A percentile compares a stretch with the other conserved stretches of the same genome.
phyloP scores from a whole-genome alignment of 1,140 invertebrate genomes.

The Drosophila guanche region DNA sequence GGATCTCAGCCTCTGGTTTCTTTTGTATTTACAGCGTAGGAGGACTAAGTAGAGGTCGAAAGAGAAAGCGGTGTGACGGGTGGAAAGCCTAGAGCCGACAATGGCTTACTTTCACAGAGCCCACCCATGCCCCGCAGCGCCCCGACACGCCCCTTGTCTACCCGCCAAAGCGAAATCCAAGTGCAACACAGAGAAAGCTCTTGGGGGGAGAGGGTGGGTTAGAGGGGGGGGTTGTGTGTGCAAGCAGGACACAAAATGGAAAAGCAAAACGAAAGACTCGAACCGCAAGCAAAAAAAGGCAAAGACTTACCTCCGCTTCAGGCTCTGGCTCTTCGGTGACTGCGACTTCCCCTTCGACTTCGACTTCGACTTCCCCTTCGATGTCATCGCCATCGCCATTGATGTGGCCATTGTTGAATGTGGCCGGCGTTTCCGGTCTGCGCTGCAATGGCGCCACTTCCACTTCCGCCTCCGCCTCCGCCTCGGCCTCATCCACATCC shows the following conservation, averaged over 20 bases:
- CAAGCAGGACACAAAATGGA: too few relatives aligned
- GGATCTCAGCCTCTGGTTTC: conserved; percentile 24
- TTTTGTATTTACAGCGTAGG: conserved; percentile 32
- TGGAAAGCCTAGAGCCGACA: conserved; percentile 63
- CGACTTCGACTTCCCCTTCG: conserved; percentile 2
- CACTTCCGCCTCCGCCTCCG: conserved; percentile 14
- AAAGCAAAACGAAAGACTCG: background rate
- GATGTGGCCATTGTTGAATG: conserved; percentile 26
- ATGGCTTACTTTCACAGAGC: conserved; percentile 80
- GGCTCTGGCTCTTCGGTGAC: background rate
- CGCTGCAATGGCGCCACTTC: conserved; percentile 41
- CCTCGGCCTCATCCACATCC: conserved; percentile 1
- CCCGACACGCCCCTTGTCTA: too few relatives aligned
- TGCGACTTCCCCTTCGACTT: too few relatives aligned
- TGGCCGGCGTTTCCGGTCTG: conserved; percentile 67
- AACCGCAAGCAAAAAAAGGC: background rate
- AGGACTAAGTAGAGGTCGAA: conserved; percentile 10
- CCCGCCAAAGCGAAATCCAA: conserved; percentile 3
- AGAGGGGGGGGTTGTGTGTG: too few relatives aligned
- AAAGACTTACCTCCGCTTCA: conserved; percentile 60
- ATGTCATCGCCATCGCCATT: conserved; percentile 44
- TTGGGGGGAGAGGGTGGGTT: too few relatives aligned
- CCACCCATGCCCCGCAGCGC: background rate
- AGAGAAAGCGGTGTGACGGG: conserved; percentile 25
- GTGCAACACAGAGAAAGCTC: conserved; percentile 1